Conservation (phyloP, 2,888 invertebrate genomes). For the Cheilosia grossa region DNA sequence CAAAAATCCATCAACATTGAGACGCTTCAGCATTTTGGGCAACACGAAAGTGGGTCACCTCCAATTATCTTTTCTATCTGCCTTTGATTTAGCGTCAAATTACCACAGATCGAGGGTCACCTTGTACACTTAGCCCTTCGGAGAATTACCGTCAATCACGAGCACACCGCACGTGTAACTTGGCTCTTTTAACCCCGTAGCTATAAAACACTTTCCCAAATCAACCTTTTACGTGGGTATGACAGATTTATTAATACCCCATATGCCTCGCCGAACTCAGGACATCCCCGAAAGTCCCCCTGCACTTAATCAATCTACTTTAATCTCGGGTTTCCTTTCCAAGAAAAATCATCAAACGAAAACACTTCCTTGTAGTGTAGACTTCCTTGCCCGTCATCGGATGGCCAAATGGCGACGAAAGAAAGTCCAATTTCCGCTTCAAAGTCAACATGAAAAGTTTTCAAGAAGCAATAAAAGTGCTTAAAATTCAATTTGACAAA, state of each 20-base stretch:
- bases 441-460: conserved; percentile 21
- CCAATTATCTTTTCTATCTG: no score
- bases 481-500: conserved; percentile 55
- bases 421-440: conserved; percentile 2
- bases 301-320: neutral
- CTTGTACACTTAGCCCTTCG: no score
- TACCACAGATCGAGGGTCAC: no score
- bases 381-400: neutral
- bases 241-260: conserved; percentile 5
- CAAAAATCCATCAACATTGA: no score
- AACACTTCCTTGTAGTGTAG: neutral
- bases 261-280: neutral
- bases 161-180: neutral
- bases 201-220: neutral
- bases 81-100: no score
- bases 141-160: no score
- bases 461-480: conserved; percentile 42
- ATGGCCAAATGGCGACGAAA: neutral
- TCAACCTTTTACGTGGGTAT: neutral
- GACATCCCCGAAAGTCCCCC: neutral
- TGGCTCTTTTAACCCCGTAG: neutral
- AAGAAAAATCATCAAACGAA: conserved; percentile 1
- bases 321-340: neutral
- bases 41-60: no score
- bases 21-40: no score